These are phyloP conservation scores for Syngnathoides biaculeatus DNA, from an alignment of 2,113 vertebrate species.

Conservation along the genomic window DNA sequence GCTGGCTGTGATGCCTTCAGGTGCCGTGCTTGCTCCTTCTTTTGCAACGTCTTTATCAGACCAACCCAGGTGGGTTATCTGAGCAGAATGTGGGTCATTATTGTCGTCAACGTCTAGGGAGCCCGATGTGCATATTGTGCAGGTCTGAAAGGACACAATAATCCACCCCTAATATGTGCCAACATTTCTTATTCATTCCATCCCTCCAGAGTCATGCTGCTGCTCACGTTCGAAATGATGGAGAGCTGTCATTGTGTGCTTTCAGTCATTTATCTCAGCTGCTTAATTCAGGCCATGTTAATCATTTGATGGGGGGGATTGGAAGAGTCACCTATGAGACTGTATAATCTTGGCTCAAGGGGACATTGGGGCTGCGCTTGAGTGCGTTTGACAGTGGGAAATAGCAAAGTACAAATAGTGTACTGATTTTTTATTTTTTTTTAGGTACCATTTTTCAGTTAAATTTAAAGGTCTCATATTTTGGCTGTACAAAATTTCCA, in stretches of 20 bases:
- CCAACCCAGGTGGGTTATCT: constrained; percentile 63
- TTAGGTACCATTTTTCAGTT: too few species aligned
- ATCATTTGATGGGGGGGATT: not conserved
- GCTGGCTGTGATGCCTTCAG: not conserved
- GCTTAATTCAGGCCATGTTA: not conserved
- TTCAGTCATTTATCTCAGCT: constrained; percentile 40
- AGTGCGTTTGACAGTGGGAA: not conserved
- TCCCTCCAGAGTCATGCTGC: constrained; percentile 56
- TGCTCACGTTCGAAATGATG: constrained; percentile 52
- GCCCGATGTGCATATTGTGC: constrained; percentile 64
- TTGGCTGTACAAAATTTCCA: too few species aligned
- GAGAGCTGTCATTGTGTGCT: constrained; percentile 51
- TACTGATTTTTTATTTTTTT: too few species aligned
- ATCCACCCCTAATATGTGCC: constrained; percentile 59
- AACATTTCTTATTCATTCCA: constrained; percentile 61
- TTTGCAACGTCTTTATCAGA: constrained; percentile 64
- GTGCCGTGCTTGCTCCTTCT: constrained; percentile 33
- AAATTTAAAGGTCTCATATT: too few species aligned
- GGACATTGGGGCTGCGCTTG: not conserved
- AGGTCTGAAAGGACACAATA: constrained; percentile 66
- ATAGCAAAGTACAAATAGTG: not conserved
- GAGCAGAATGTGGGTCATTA: constrained; percentile 66
- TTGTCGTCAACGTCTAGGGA: constrained; percentile 44
- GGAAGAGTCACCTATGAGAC: not conserved
- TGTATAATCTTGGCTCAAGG: not conserved